A percentile compares a stretch with the other conserved stretches of the same genome.
These are phyloP conservation scores for Ceuthmochares aereus DNA, from an alignment of 2,113 vertebrate genomes.

Conservation along the genomic window DNA sequence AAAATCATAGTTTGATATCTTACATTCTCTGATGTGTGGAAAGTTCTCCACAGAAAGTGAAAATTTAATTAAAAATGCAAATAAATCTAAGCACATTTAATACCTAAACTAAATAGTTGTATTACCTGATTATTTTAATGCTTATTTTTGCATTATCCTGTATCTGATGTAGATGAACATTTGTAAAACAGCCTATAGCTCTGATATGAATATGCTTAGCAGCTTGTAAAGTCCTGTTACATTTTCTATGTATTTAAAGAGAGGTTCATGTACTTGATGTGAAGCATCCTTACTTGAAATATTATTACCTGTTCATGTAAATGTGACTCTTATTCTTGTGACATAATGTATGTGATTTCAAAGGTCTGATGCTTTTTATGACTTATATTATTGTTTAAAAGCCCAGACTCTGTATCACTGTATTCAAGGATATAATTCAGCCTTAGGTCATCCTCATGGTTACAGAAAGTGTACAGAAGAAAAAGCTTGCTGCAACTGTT, in stretches of 20 bases:
- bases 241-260: background rate
- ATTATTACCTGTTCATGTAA: background rate
- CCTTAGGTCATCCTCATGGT: background rate
- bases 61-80: conserved; percentile 37
- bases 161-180: background rate
- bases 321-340: background rate
- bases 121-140: background rate
- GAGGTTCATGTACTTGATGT: background rate
- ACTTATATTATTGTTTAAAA: background rate
- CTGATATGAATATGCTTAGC: background rate
- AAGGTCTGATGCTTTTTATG: background rate
- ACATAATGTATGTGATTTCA: background rate
- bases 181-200: background rate
- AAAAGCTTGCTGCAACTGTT: background rate
- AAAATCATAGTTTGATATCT: background rate
- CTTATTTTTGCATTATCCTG: background rate
- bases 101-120: background rate
- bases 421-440: background rate
- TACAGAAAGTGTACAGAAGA: background rate
- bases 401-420: background rate
- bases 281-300: background rate
- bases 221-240: background rate
- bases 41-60: background rate
- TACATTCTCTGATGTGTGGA: background rate
- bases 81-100: background rate